Evolutionary conservation across 2,113 vertebrate genomes (phyloP).

Genomic region (Manacus vitellinus): DNA sequence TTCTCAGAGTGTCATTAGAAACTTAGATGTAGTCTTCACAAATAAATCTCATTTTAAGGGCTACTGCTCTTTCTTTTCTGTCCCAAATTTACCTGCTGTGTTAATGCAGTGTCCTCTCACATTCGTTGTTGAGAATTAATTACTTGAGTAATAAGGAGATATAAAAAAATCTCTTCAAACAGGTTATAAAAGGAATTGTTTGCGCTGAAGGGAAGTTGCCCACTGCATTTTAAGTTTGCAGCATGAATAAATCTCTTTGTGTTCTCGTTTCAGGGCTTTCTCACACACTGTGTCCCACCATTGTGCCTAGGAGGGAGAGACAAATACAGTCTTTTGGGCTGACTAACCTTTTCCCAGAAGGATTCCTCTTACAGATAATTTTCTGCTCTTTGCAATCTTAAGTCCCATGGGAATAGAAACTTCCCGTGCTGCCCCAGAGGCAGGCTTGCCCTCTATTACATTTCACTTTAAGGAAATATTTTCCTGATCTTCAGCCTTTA

Average conservation of each 20-base stretch:
- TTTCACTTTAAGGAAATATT: constrained; percentile 64
- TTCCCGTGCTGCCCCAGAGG: neutral
- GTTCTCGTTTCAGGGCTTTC: neutral
- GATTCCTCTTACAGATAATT: constrained; percentile 31
- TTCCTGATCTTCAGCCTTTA: constrained; percentile 62
- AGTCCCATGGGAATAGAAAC: neutral
- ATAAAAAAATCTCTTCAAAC: neutral
- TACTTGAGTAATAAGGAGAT: neutral
- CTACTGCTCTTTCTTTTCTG: neutral
- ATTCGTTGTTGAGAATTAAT: constrained; percentile 19
- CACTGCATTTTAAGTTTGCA: constrained; percentile 50
- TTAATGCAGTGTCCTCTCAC: constrained; percentile 18
- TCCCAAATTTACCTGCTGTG: constrained; percentile 16
- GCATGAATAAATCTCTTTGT: constrained; percentile 57
- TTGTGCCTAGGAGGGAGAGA: constrained; percentile 1
- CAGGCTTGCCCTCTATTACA: constrained; percentile 32
- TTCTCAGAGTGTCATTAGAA: neutral
- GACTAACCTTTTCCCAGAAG: neutral
- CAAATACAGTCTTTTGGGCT: neutral
- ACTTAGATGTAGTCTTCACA: constrained; percentile 27
- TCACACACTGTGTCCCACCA: neutral
- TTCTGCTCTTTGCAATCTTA: constrained; percentile 24
- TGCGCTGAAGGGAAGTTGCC: neutral
- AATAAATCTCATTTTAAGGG: constrained; percentile 40
- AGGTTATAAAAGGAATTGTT: constrained; percentile 11